phyloP scores from a whole-genome alignment of 2,113 vertebrate species.

The Gracilinanus agilis region DNA sequence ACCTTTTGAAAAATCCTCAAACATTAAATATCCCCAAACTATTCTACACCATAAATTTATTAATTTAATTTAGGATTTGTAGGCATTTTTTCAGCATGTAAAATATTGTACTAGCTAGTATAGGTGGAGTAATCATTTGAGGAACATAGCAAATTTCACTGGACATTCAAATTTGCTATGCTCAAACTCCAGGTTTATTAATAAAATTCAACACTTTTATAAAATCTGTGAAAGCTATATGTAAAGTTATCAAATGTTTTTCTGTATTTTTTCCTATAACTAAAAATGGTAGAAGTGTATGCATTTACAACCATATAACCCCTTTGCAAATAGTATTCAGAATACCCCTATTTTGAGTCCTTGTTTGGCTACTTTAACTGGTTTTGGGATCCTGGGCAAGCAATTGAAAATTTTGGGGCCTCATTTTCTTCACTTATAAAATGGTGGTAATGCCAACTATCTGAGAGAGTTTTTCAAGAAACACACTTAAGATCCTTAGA shows the following conservation, averaged over 20 bases:
- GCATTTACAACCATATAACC: not conserved
- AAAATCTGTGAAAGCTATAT: not conserved
- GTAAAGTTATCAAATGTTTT: not conserved
- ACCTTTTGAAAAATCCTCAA: not conserved
- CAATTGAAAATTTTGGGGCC: not conserved
- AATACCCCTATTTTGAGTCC: not conserved
- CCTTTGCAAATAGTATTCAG: not conserved
- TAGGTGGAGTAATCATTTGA: not conserved
- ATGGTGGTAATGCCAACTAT: not conserved
- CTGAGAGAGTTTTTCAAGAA: not conserved
- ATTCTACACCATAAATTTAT: not conserved
- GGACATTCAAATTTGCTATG: not conserved
- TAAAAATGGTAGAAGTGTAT: not conserved
- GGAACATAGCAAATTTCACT: not conserved
- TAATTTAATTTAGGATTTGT: not conserved
- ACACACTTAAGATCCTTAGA: not conserved
- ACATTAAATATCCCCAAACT: not conserved
- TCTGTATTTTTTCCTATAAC: not conserved
- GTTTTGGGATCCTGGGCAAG: not conserved
- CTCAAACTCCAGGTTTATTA: constrained; percentile 3
- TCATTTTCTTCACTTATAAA: constrained; percentile 28
- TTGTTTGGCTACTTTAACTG: not conserved
- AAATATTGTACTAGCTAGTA: not conserved
- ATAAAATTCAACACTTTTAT: not conserved
- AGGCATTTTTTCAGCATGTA: not conserved